These are phyloP conservation scores for Lordiphosa stackelbergi DNA, from an alignment of 1,140 invertebrate species.

Conservation along the genomic window DNA sequence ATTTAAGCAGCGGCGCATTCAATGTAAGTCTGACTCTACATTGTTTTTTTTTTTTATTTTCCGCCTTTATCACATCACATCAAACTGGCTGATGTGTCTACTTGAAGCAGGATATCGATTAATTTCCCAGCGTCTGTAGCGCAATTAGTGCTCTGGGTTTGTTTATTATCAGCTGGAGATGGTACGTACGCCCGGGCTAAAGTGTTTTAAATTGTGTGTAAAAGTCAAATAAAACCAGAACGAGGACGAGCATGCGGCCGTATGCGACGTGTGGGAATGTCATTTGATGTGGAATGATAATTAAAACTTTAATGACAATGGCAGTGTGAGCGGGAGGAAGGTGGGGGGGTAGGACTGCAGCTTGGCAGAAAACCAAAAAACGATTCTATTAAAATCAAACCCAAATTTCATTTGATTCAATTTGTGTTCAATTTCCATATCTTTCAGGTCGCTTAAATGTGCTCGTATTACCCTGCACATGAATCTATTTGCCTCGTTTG, in stretches of 20 bases:
- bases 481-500: conserved; percentile 94
- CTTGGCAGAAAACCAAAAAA: background rate
- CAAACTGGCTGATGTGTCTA: conserved; percentile 10
- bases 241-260: background rate
- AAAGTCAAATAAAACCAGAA: conserved; percentile 36
- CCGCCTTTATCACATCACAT: background rate
- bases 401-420: conserved; percentile 2
- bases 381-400: no score
- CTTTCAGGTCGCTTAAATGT: conserved; percentile 83
- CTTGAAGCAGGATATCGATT: conserved; percentile 65
- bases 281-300: conserved; percentile 30
- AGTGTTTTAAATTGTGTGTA: conserved; percentile 45
- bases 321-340: conserved; percentile 17
- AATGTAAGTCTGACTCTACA: no score
- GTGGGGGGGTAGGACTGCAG: no score
- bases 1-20: no score
- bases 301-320: conserved; percentile 44
- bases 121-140: conserved; percentile 67
- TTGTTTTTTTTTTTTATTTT: background rate
- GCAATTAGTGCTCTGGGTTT: conserved; percentile 66
- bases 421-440: conserved; percentile 35
- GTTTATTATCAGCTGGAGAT: conserved; percentile 35
- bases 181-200: conserved; percentile 5
- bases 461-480: conserved; percentile 94
- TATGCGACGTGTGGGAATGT: conserved; percentile 39